These are phyloP conservation scores for Neodiprion pinetum DNA, from an alignment of 1,140 invertebrate species.

Conservation along the genomic window DNA sequence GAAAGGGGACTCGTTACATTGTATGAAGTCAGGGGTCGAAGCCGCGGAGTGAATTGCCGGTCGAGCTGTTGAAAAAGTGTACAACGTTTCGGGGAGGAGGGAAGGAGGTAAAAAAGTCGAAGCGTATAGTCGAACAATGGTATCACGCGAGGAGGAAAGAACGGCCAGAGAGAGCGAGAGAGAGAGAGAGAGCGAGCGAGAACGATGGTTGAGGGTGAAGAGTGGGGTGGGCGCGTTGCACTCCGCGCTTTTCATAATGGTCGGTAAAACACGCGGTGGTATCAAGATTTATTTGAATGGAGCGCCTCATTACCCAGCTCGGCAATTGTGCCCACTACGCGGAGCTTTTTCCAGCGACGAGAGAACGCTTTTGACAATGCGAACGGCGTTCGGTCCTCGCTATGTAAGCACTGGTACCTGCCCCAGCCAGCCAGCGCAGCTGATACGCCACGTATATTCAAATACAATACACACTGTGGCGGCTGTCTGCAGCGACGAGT, in stretches of 20 bases:
- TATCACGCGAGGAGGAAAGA: slow-evolving; percentile 14
- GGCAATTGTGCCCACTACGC: slow-evolving; percentile 51
- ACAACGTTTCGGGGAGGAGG: neutral
- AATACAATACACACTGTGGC: slow-evolving; percentile 9
- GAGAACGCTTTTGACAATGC: too few species aligned
- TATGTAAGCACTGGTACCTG: too few species aligned
- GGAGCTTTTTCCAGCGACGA: neutral
- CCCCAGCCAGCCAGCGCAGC: neutral
- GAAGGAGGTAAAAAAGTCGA: neutral
- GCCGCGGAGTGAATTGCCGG: too few species aligned
- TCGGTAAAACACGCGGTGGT: slow-evolving; percentile 32
- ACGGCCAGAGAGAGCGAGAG: slow-evolving; percentile 3
- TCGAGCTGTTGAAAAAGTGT: too few species aligned
- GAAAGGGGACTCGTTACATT: too few species aligned
- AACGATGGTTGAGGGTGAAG: slow-evolving; percentile 20
- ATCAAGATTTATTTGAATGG: slow-evolving; percentile 62
- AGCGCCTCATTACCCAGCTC: slow-evolving; percentile 59
- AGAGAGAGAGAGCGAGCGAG: neutral
- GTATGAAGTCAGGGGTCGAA: too few species aligned
- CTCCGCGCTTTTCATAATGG: slow-evolving; percentile 44
- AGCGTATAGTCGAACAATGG: neutral
- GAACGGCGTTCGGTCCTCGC: too few species aligned
- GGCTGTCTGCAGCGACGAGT: slow-evolving; percentile 18
- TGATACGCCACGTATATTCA: neutral
- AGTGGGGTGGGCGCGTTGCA: slow-evolving; percentile 25